A percentile compares a stretch with the other conserved stretches of the same genome.
Evolutionary conservation across 2,113 vertebrate species (phyloP).

Genomic region (Candoia aspera): DNA sequence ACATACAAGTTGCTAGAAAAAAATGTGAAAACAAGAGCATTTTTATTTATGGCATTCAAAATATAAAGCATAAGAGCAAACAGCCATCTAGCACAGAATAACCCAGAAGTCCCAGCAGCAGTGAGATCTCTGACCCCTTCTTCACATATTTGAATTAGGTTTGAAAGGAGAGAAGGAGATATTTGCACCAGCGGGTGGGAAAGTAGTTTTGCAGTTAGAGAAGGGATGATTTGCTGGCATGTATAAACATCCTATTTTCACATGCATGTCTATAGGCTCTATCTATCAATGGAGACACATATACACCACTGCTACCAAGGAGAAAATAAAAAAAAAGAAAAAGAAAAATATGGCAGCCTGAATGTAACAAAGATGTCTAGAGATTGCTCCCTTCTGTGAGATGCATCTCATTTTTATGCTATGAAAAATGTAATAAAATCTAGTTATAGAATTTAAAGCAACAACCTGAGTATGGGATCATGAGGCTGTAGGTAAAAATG

Average conservation of each 20-base stretch:
- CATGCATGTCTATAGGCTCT: background rate
- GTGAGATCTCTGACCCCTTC: background rate
- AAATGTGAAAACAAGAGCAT: background rate
- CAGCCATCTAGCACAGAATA: background rate
- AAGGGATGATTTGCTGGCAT: background rate
- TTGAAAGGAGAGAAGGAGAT: background rate
- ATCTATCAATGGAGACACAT: background rate
- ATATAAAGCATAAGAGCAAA: background rate
- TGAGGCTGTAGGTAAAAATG: background rate
- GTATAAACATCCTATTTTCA: background rate
- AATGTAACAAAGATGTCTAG: constrained; percentile 4
- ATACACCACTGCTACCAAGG: background rate
- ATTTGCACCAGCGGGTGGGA: background rate
- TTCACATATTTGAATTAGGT: background rate
- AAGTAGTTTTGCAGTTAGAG: background rate
- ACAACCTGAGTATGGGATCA: background rate
- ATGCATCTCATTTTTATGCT: constrained; percentile 16
- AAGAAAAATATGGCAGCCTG: background rate
- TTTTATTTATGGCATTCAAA: background rate
- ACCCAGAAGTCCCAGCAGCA: background rate
- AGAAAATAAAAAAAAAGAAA: background rate
- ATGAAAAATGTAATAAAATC: constrained; percentile 6
- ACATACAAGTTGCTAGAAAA: background rate
- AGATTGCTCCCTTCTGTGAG: background rate
- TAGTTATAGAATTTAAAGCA: background rate